phyloP scores from a whole-genome alignment of 2,797 vertebrate genomes.

The Anabacerthia variegaticeps region DNA sequence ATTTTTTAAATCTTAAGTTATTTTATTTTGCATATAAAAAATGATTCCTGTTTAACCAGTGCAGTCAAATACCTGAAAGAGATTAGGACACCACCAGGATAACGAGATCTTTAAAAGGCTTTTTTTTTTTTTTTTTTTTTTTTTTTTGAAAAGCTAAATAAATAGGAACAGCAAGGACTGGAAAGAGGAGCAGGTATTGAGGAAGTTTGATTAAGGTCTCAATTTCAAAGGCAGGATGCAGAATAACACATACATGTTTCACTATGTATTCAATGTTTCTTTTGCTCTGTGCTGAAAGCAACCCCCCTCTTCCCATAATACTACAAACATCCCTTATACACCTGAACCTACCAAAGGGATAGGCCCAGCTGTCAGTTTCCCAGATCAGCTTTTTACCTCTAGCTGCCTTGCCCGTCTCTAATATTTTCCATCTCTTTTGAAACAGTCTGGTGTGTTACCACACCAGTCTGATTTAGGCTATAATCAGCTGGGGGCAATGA shows the following conservation, averaged over 20 bases:
- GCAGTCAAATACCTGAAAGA: neutral
- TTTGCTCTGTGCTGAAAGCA: neutral
- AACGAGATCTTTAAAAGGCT: neutral
- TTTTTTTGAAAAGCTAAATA: neutral
- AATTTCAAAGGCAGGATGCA: neutral
- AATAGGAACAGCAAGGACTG: neutral
- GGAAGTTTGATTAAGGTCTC: neutral
- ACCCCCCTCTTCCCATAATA: rapidly evolving
- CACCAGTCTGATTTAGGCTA: neutral
- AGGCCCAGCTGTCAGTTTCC: neutral
- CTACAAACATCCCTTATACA: neutral
- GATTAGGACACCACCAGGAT: neutral
- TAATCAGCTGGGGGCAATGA: neutral
- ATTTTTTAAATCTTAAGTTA: neutral
- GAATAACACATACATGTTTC: neutral
- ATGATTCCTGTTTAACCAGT: neutral
- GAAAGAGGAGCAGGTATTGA: neutral
- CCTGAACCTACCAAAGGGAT: neutral
- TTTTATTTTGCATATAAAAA: neutral
- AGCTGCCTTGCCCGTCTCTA: neutral
- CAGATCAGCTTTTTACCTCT: neutral
- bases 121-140: neutral
- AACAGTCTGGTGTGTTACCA: neutral
- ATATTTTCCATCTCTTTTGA: neutral
- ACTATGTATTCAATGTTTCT: neutral